Percentiles rank a stretch among this genome's conserved stretches.
Conservation (phyloP, 2,888 invertebrate genomes). For the Aspidiotus rigidus region DNA sequence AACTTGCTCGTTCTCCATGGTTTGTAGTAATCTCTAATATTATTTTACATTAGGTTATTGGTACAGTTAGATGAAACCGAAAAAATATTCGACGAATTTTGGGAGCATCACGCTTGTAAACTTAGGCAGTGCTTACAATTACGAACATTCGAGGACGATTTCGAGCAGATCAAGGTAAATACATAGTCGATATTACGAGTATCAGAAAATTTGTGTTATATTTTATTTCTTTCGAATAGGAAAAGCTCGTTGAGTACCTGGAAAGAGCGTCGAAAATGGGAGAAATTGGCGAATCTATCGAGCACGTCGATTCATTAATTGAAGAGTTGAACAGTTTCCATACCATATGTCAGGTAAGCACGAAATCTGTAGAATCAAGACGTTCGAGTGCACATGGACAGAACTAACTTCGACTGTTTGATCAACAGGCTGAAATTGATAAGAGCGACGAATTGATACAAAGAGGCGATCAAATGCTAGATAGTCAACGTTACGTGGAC, state of each 20-base stretch:
- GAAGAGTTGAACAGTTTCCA: constrained; percentile 70
- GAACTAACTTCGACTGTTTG: constrained; percentile 4
- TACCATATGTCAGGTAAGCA: constrained; percentile 55
- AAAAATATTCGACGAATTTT: constrained; percentile 86
- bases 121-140: constrained; percentile 82
- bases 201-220: no score
- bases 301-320: constrained; percentile 66
- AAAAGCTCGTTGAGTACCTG: constrained; percentile 66
- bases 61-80: constrained; percentile 91
- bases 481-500: constrained; percentile 72
- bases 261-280: constrained; percentile 74
- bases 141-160: constrained; percentile 88
- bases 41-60: constrained; percentile 58
- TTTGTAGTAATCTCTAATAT: background rate
- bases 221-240: constrained; percentile 45
- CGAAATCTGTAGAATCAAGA: background rate
- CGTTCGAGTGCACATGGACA: background rate
- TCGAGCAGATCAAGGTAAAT: constrained; percentile 73
- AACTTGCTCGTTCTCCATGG: background rate
- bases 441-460: constrained; percentile 69
- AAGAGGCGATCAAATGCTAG: constrained; percentile 68
- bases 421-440: constrained; percentile 61
- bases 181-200: background rate
- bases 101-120: constrained; percentile 82
- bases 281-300: constrained; percentile 80